phyloP scores from a whole-genome alignment of 1,140 invertebrate species.

The Belonocnema kinseyi region DNA sequence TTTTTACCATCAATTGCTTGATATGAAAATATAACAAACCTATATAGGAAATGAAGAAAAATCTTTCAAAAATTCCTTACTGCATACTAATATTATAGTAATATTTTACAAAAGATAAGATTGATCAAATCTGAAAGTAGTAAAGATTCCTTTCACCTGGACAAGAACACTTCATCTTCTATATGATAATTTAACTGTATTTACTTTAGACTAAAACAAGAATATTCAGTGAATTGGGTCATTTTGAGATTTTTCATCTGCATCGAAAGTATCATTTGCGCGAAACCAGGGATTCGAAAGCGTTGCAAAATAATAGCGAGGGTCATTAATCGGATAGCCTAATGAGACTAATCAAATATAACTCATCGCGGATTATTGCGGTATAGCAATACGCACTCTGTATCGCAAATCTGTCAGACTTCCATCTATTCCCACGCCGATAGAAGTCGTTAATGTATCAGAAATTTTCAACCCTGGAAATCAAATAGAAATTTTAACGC shows the following conservation, averaged over 20 bases:
- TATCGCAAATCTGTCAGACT: background rate
- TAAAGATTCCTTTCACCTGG: background rate
- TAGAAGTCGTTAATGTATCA: constrained; percentile 52
- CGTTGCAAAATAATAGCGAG: constrained; percentile 4
- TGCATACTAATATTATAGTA: background rate
- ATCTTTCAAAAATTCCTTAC: too few relatives aligned
- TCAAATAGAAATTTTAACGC: constrained; percentile 49
- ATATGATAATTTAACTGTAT: background rate
- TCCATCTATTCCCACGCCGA: constrained; percentile 2
- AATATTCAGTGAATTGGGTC: background rate
- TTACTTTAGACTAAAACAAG: background rate
- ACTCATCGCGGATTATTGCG: constrained; percentile 23
- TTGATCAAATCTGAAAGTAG: background rate
- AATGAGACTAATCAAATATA: constrained; percentile 30
- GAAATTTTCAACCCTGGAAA: constrained; percentile 39
- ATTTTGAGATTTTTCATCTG: background rate
- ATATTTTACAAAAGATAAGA: background rate
- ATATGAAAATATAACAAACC: background rate
- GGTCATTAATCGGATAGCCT: constrained; percentile 12
- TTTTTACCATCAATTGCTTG: background rate
- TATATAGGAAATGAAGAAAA: too few relatives aligned
- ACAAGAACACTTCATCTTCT: background rate
- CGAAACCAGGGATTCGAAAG: constrained; percentile 18
- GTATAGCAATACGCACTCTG: background rate
- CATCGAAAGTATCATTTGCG: background rate